Evolutionary conservation across 2,888 invertebrate species (phyloP).

Genomic region (Calameuta pallipes): DNA sequence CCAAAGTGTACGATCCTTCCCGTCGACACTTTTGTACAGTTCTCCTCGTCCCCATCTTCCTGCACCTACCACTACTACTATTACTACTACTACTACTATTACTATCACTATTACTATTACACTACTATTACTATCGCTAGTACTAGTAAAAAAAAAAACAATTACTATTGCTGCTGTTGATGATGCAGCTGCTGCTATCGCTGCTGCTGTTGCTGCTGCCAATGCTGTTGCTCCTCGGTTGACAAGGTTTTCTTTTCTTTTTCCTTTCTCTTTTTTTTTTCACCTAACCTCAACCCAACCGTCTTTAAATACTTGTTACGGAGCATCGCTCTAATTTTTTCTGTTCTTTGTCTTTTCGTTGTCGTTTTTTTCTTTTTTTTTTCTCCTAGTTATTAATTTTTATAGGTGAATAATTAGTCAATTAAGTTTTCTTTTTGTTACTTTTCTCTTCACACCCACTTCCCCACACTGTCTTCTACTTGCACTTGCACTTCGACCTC

Average conservation of each 20-base stretch:
- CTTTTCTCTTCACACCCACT: neutral
- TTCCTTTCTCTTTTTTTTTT: constrained; percentile 43
- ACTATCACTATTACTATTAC: neutral
- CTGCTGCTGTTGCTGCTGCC: neutral
- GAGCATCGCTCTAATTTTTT: constrained; percentile 20
- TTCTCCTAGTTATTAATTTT: constrained; percentile 19
- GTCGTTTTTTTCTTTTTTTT: constrained; percentile 13
- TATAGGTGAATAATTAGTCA: constrained; percentile 16
- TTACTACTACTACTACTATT: neutral
- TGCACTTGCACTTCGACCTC: neutral
- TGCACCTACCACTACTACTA: neutral
- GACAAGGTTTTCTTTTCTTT: constrained; percentile 59
- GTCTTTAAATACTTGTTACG: neutral
- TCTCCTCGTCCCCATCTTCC: neutral
- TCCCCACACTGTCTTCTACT: neutral
- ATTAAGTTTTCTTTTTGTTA: constrained; percentile 21
- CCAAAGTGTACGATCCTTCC: neutral
- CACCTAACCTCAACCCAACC: constrained; percentile 28
- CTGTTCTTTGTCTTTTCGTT: neutral
- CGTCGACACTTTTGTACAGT: neutral
- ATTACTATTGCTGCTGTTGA: neutral
- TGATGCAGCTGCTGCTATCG: neutral
- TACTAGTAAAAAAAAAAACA: too few species aligned
- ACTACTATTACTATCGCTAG: neutral
- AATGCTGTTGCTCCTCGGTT: constrained; percentile 41